Evolutionary conservation across 30 jellyfish, hydroid and myxozoan genomes (phyloP).

Genomic region (Chironex yamaguchii): DNA sequence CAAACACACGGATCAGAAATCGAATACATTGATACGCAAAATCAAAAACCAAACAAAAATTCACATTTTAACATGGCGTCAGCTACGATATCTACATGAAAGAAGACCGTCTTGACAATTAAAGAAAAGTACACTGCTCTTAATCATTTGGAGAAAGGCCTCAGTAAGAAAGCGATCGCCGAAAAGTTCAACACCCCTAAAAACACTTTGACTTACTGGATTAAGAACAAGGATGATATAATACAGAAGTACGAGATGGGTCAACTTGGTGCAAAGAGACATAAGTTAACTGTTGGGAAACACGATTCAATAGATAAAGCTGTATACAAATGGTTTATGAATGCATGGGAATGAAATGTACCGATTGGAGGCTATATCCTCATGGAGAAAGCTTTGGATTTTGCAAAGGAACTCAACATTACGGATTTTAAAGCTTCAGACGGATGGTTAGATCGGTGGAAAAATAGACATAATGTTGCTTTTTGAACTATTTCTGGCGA

Average conservation of each 20-base stretch:
- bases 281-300: background rate
- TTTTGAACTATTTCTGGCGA: constrained; percentile 55
- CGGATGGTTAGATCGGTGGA: constrained; percentile 71
- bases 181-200: constrained; percentile 2
- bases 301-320: constrained; percentile 18
- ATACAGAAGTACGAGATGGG: background rate
- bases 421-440: constrained; percentile 56
- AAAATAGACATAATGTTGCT: constrained; percentile 26
- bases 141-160: constrained; percentile 10
- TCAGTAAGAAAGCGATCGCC: constrained; percentile 9
- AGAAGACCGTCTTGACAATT: background rate
- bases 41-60: too few relatives aligned
- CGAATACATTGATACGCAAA: too few relatives aligned
- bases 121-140: constrained; percentile 6
- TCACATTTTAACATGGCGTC: too few relatives aligned
- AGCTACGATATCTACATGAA: constrained; percentile 3
- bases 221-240: constrained; percentile 7
- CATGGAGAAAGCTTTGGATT: constrained; percentile 44
- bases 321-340: constrained; percentile 2
- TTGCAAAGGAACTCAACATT: constrained; percentile 42
- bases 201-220: constrained; percentile 25
- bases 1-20: too few relatives aligned
- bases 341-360: constrained; percentile 40
- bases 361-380: constrained; percentile 43
- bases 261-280: background rate